Evolutionary conservation across 2,797 vertebrate genomes (phyloP), one percentile per base, ranked within the genome.

Genomic region (Tragopan temminckii): DNA sequence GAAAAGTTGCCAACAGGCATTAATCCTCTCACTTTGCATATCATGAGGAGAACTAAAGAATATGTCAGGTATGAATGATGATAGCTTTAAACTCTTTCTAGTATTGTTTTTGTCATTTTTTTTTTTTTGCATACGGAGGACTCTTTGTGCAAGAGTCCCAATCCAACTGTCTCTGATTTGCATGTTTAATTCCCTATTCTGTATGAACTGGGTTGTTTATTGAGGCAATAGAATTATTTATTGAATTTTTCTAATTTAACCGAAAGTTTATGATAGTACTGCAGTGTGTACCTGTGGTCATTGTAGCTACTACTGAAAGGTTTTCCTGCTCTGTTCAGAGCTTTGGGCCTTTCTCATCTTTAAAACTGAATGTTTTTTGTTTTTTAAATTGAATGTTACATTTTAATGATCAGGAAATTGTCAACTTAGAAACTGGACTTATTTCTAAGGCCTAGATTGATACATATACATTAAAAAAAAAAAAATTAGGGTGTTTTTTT

Each of bases 11-110:
- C 99, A 88, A 98, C 99, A 35, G 99, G 99, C 93, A 99, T 99
- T 93, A 99, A 99, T 97, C 99, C 99, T 6, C 98, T 99, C 45
- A 99, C 99, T 40, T 97, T 99, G 77, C 99, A 99, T 97, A 99
- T 99, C 94, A 99, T 99, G 99, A 99, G 99, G 88, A 99, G 99
- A 97, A 99, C 99, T 92, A 99, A 99, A 96, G 99, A 99, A 96
- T 99, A 99, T 29, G 98, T 99, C 92, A 99, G 99, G 99, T 99
- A 98, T 96, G 98, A 66, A 21, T n/a, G 24, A 62, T 50, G 23
- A 31, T 21, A 27, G 33, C 25, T 57, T 75, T 78, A 35, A 77
- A 19, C 35, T 62, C 17, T 75, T 38, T 35, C 17, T 27, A 31
- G 23, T 64, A 29, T 29, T 74, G 19, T 64, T 72, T 29, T 45